Evolutionary conservation across 2,113 vertebrate genomes (phyloP).

Genomic region (Cyprinodon variegatus): DNA sequence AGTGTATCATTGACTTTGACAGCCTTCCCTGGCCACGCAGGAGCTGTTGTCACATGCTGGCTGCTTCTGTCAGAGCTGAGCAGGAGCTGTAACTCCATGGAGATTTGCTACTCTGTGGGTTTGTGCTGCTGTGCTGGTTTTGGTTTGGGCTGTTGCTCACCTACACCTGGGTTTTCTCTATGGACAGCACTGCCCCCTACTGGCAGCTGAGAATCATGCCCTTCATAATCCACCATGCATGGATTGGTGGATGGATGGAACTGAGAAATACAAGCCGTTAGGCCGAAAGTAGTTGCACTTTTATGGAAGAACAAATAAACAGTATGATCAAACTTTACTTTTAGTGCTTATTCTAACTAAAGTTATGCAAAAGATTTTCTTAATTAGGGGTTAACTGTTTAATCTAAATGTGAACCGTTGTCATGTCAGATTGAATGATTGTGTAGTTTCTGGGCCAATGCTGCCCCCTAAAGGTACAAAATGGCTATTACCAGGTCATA

Average conservation of each 20-base stretch:
- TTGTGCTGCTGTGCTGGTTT: slow-evolving; percentile 21
- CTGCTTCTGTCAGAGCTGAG: slow-evolving; percentile 64
- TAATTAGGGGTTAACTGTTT: neutral
- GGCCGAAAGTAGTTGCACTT: neutral
- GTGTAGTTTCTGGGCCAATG: slow-evolving; percentile 13
- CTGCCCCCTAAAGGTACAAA: slow-evolving; percentile 40
- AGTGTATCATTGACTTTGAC: slow-evolving; percentile 47
- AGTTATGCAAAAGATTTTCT: neutral
- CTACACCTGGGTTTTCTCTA: slow-evolving; percentile 13
- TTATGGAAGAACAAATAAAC: neutral
- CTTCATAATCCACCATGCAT: neutral
- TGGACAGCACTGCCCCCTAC: slow-evolving; percentile 44
- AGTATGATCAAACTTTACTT: neutral
- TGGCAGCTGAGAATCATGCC: slow-evolving; percentile 8
- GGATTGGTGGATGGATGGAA: neutral
- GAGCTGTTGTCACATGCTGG: slow-evolving; percentile 66
- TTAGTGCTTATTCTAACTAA: neutral
- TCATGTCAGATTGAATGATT: neutral
- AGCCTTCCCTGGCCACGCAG: slow-evolving; percentile 38
- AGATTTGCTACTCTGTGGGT: slow-evolving; percentile 36
- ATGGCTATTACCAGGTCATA: neutral
- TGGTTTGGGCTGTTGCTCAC: slow-evolving; percentile 5
- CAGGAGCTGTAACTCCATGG: slow-evolving; percentile 46
- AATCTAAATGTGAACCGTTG: neutral
- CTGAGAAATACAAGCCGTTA: neutral